These are phyloP conservation scores for Rhea americana DNA, from an alignment of 2,113 vertebrate species.

Conservation along the genomic window DNA sequence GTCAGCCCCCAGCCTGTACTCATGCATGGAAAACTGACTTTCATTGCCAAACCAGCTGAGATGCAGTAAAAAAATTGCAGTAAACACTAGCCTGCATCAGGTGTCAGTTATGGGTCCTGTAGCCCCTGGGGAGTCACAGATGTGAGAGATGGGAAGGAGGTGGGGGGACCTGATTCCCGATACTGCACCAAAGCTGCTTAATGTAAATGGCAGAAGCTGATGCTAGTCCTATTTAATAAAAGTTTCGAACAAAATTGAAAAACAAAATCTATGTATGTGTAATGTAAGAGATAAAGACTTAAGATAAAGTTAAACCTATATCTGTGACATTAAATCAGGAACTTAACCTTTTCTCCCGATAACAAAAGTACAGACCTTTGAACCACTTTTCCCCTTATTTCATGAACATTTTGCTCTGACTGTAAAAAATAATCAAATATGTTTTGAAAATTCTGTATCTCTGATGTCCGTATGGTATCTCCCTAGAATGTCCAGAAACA, in stretches of 20 bases:
- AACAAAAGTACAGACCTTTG: background rate
- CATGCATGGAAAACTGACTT: background rate
- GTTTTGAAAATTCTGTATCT: background rate
- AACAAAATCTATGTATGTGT: background rate
- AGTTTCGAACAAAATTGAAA: background rate
- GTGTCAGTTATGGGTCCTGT: background rate
- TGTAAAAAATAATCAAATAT: background rate
- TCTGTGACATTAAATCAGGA: background rate
- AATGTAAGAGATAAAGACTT: background rate
- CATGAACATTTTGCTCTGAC: background rate
- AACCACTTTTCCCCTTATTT: background rate
- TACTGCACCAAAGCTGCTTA: background rate
- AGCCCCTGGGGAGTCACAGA: background rate
- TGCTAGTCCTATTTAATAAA: background rate
- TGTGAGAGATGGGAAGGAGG: background rate
- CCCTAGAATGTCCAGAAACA: background rate
- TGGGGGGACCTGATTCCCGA: background rate
- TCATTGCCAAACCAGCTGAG: background rate
- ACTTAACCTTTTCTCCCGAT: background rate
- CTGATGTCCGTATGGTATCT: background rate
- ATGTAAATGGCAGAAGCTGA: background rate
- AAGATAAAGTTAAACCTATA: background rate
- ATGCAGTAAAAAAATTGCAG: background rate
- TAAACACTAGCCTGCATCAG: fast-evolving
- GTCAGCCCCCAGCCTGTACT: no score